Evolutionary conservation across 2,113 vertebrate genomes (phyloP), one percentile per base, ranked within the genome.

Genomic region (Elachura formosa): DNA sequence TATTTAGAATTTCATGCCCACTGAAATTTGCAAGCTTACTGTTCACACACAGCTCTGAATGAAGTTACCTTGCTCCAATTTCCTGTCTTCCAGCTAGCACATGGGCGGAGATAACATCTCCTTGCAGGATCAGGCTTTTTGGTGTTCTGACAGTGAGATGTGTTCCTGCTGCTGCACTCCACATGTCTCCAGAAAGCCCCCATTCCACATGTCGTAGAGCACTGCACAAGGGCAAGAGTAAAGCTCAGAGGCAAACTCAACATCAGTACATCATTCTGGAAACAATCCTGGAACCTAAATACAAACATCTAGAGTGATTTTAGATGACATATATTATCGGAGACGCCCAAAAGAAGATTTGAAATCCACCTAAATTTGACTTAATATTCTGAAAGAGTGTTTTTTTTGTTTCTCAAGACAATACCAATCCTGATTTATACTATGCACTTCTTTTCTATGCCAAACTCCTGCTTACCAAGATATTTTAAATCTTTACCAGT

Each of bases 121-220:
- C 98, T 98, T 8, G 99, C 98, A 18, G 98, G 97, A 87, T 99
- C 99, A 2, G 99, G 99, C 92, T 96, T 99, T 95, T 97, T 98
- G 11, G 86, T 41, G 66, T 88, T 94, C 40, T 95, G 94, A 56
- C 99, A 99, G 96, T 98, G 98, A 3, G 97, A 92, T 0, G 98
- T 96, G 4, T 89, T 94, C 24, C 79, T 79, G n/a, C 98, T 98
- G 96, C 98, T 99, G 95, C 99, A 99, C 64, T 94, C 89, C 24
- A 99, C 98, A 0, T 43, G 95, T 52, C 99, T 98, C 99, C 99
- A 99, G 84, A 98, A 98, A 43, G 98, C 98, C 12, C 99, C 99
- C n/a, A 99, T 93, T 19, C 99, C 99, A 76, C 99, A 99, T 0
- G 98, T 98, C 23, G 98, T 98, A 13, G 99, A 99, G 75, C 99